Percentiles rank a stretch among this genome's conserved stretches.
These are phyloP conservation scores for Cynopterus brachyotis DNA, from an alignment of 2,113 vertebrate genomes.

Conservation along the genomic window DNA sequence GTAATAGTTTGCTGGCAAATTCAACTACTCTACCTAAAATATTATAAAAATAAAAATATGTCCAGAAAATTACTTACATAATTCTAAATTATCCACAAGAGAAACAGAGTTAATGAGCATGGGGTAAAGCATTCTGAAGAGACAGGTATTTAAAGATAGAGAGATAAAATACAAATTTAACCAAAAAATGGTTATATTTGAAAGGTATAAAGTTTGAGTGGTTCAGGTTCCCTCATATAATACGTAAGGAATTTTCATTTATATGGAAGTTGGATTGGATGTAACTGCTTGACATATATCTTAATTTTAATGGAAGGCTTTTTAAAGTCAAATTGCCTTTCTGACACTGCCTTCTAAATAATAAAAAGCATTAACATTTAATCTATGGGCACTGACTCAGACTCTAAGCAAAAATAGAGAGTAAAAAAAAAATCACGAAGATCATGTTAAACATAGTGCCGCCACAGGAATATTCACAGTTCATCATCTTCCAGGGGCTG, in stretches of 20 bases:
- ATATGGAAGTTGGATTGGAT: neutral
- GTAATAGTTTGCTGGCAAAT: slow-evolving; percentile 5
- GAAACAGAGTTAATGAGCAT: neutral
- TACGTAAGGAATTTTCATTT: slow-evolving; percentile 7
- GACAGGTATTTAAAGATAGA: neutral
- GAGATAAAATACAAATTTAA: neutral
- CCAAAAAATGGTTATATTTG: neutral
- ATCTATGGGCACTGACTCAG: neutral
- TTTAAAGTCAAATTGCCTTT: neutral
- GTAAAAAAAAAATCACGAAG: neutral
- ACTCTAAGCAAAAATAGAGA: neutral
- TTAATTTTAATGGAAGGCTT: neutral
- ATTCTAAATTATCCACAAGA: neutral
- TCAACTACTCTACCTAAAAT: neutral
- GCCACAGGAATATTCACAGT: neutral
- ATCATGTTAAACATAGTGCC: neutral
- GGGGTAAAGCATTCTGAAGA: neutral
- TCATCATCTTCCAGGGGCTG: neutral
- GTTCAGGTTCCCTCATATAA: neutral
- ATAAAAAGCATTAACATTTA: neutral
- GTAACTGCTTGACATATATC: neutral
- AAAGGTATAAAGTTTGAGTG: neutral
- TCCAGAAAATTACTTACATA: neutral
- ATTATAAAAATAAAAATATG: neutral
- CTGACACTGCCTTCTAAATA: neutral